phyloP scores from a whole-genome alignment of 2,797 vertebrate species.

The Lagothrix lagotricha region DNA sequence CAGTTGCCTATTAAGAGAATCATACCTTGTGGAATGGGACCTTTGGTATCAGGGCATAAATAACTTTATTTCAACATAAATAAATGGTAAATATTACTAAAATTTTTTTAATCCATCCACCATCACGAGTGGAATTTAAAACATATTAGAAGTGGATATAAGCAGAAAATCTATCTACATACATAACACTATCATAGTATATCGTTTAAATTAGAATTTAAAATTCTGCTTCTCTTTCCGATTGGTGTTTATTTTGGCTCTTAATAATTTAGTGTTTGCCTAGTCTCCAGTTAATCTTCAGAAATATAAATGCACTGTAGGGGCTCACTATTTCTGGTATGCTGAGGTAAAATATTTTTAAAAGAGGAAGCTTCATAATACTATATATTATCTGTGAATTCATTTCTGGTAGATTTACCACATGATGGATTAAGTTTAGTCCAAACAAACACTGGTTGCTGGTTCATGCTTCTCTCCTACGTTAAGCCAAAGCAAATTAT shows the following conservation, averaged over 20 bases:
- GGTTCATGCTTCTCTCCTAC: not conserved
- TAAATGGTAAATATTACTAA: not conserved
- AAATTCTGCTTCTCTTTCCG: not conserved
- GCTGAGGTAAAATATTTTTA: not conserved
- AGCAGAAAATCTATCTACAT: not conserved
- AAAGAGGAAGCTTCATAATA: not conserved
- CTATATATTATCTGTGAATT: not conserved
- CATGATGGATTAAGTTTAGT: not conserved
- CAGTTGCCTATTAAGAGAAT: not conserved
- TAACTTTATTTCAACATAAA: not conserved
- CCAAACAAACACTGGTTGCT: not conserved
- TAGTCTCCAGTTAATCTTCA: not conserved
- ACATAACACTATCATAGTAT: not conserved
- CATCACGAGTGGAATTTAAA: not conserved
- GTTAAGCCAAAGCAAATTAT: not conserved
- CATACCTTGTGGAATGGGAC: no score
- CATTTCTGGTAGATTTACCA: not conserved
- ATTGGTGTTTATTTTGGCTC: not conserved
- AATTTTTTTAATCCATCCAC: rapidly evolving
- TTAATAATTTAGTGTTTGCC: not conserved
- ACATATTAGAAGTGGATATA: not conserved
- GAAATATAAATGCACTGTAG: not conserved
- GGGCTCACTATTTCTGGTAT: not conserved
- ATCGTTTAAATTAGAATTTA: not conserved
- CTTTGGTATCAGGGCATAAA: not conserved